A percentile compares a stretch with the other conserved stretches of the same genome.
Evolutionary conservation across 2,113 vertebrate species (phyloP).

Genomic region (Ariopsis seemanni): DNA sequence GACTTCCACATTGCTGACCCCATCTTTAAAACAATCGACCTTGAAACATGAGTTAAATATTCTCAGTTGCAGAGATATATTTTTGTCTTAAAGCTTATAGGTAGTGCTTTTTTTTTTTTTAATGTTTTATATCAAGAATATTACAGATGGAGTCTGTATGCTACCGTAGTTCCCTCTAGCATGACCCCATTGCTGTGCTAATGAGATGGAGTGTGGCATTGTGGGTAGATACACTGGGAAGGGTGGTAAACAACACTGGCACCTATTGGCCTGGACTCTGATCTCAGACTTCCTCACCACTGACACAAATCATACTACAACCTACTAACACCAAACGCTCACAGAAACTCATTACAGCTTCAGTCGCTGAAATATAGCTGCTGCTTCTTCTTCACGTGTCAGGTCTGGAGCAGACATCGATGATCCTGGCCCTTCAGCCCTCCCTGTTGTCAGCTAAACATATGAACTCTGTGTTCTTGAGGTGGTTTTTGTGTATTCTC

Average conservation of each 20-base stretch:
- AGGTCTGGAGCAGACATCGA: no score
- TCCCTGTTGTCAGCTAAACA: no score
- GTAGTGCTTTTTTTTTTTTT: background rate
- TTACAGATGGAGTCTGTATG: background rate
- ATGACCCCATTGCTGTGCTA: slow-evolving; percentile 9
- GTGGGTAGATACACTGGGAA: slow-evolving; percentile 17
- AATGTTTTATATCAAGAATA: background rate
- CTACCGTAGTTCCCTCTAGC: background rate
- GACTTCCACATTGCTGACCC: background rate
- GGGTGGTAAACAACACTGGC: slow-evolving; percentile 4
- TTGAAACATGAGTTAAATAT: background rate
- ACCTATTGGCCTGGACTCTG: slow-evolving; percentile 10
- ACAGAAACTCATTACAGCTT: background rate
- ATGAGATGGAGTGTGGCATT: slow-evolving; percentile 22
- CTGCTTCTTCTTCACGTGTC: no score
- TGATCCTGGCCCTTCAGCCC: no score
- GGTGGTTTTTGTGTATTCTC: no score
- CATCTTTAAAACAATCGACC: background rate
- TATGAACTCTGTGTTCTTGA: no score
- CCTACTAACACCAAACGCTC: background rate
- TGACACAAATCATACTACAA: background rate
- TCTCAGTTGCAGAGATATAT: background rate
- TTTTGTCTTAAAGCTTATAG: background rate
- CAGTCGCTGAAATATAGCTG: background rate
- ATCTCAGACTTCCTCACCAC: slow-evolving; percentile 8